Conservation (phyloP, 2,113 vertebrate genomes). For the Gallinago paraguaiae region DNA sequence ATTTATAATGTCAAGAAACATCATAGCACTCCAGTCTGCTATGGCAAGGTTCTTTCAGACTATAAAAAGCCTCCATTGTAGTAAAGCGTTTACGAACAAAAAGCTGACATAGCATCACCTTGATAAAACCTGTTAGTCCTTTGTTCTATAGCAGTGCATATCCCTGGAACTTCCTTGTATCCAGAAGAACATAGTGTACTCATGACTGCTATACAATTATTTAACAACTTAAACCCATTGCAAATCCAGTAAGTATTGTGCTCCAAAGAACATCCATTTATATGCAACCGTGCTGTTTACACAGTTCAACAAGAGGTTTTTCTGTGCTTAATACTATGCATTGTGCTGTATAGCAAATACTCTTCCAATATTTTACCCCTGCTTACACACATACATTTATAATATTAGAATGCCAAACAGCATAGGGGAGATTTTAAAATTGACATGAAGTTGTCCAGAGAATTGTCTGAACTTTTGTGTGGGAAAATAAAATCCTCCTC, state of each 20-base stretch:
- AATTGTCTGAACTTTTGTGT: neutral
- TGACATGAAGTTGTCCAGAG: neutral
- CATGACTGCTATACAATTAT: neutral
- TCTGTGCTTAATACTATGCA: neutral
- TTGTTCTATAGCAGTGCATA: neutral
- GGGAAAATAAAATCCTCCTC: neutral
- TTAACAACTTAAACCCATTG: neutral
- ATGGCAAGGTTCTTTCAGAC: neutral
- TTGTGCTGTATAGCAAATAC: neutral
- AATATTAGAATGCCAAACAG: neutral
- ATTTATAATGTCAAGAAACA: neutral
- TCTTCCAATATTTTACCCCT: neutral
- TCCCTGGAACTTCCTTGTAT: neutral
- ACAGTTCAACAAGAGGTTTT: neutral
- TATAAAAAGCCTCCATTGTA: neutral
- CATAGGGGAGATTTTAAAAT: neutral
- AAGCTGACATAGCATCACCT: rapidly evolving
- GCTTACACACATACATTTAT: neutral
- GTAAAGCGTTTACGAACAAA: neutral
- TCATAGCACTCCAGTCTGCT: neutral
- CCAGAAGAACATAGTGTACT: neutral
- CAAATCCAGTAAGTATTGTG: neutral
- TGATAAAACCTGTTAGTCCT: neutral
- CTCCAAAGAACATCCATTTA: neutral
- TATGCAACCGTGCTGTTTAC: neutral